These are phyloP conservation scores for Pinctada fucata DNA, from an alignment of 2,888 invertebrate species.

Conservation along the genomic window DNA sequence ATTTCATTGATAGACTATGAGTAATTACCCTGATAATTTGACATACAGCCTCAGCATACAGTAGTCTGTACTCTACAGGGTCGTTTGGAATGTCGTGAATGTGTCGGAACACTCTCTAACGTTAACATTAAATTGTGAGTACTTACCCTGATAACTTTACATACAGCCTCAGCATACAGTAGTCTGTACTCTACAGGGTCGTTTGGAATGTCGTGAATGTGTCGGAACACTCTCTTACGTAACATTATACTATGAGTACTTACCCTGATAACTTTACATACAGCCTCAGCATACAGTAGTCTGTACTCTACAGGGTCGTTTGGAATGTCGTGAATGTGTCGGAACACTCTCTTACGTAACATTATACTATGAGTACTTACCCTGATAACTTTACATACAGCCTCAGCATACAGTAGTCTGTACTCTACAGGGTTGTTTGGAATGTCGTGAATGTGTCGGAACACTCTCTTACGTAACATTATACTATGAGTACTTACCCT, in stretches of 20 bases:
- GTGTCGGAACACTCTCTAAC: slow-evolving; percentile 91
- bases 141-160: slow-evolving; percentile 92
- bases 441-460: slow-evolving; percentile 90
- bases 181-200: slow-evolving; percentile 96
- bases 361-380: slow-evolving; percentile 84
- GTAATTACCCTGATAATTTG: slow-evolving; percentile 90
- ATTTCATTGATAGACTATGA: background rate
- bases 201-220: slow-evolving; percentile 92
- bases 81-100: slow-evolving; percentile 94
- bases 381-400: slow-evolving; percentile 95
- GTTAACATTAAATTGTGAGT: slow-evolving; percentile 72
- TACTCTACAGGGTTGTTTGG: slow-evolving; percentile 97
- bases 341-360: slow-evolving; percentile 92
- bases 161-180: slow-evolving; percentile 95
- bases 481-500: slow-evolving; percentile 82
- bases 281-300: slow-evolving; percentile 95
- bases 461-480: slow-evolving; percentile 92
- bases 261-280: slow-evolving; percentile 95
- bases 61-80: slow-evolving; percentile 93
- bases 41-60: slow-evolving; percentile 96
- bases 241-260: slow-evolving; percentile 84
- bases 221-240: slow-evolving; percentile 91
- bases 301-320: slow-evolving; percentile 97
- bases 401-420: slow-evolving; percentile 94
- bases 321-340: slow-evolving; percentile 91